A percentile compares a stretch with the other conserved stretches of the same genome.
Evolutionary conservation across 2,113 vertebrate species (phyloP).

Genomic region (Redunca redunca): DNA sequence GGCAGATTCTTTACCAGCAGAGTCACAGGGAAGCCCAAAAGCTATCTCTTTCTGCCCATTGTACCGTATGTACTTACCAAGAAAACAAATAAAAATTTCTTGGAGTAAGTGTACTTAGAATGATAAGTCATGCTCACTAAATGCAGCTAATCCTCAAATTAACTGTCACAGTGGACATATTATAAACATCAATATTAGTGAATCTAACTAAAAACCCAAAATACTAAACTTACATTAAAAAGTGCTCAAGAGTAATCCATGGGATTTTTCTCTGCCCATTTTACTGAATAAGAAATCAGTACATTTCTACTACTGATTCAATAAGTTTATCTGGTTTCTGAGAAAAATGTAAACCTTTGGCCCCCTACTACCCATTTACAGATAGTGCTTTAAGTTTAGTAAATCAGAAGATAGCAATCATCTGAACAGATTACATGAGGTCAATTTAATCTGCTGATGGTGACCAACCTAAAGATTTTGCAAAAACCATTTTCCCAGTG

Average conservation of each 20-base stretch:
- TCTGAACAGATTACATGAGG: background rate
- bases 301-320: background rate
- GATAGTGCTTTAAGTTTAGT: background rate
- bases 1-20: background rate
- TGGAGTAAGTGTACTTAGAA: background rate
- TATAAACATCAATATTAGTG: background rate
- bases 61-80: background rate
- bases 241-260: background rate
- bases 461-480: background rate
- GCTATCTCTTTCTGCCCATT: background rate
- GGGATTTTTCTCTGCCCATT: background rate
- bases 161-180: background rate
- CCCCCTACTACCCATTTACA: background rate
- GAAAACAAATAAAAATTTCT: background rate
- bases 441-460: background rate
- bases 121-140: background rate
- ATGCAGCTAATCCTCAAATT: background rate
- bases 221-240: background rate
- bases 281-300: background rate
- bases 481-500: background rate
- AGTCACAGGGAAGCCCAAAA: background rate
- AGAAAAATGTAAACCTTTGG: background rate
- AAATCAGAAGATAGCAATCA: background rate
- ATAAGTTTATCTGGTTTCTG: background rate
- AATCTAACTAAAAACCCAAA: background rate